Evolutionary conservation across 2,113 vertebrate species (phyloP).

Genomic region (Balaeniceps rex): DNA sequence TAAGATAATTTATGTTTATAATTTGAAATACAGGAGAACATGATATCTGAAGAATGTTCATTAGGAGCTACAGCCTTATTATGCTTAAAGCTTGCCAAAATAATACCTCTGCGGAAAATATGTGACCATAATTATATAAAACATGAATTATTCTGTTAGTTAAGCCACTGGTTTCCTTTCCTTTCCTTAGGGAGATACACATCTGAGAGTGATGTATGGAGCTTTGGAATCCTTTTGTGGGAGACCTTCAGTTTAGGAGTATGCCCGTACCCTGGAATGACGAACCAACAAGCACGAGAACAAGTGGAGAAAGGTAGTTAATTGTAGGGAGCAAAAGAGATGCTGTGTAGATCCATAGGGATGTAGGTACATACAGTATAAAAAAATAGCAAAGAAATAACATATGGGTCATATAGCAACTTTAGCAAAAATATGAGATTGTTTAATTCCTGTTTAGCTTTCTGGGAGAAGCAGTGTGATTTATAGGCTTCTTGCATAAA

Average conservation of each 20-base stretch:
- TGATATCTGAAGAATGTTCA: background rate
- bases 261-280: slow-evolving; percentile 93
- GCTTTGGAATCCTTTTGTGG: slow-evolving; percentile 91
- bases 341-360: background rate
- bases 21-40: background rate
- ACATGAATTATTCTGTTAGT: background rate
- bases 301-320: slow-evolving; percentile 89
- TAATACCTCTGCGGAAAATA: background rate
- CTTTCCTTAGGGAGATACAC: slow-evolving; percentile 84
- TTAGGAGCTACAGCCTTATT: background rate
- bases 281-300: slow-evolving; percentile 91
- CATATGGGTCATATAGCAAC: background rate
- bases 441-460: background rate
- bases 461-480: background rate
- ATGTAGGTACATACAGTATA: background rate
- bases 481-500: background rate
- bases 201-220: slow-evolving; percentile 93
- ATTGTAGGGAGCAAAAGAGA: background rate
- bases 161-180: background rate
- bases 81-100: background rate
- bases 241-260: slow-evolving; percentile 92
- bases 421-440: background rate
- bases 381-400: background rate
- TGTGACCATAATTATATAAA: background rate
- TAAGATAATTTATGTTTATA: background rate